Evolutionary conservation across 1,140 invertebrate species (phyloP), one percentile per base, ranked within the genome.

Genomic region (Calliopsis andreniformis): DNA sequence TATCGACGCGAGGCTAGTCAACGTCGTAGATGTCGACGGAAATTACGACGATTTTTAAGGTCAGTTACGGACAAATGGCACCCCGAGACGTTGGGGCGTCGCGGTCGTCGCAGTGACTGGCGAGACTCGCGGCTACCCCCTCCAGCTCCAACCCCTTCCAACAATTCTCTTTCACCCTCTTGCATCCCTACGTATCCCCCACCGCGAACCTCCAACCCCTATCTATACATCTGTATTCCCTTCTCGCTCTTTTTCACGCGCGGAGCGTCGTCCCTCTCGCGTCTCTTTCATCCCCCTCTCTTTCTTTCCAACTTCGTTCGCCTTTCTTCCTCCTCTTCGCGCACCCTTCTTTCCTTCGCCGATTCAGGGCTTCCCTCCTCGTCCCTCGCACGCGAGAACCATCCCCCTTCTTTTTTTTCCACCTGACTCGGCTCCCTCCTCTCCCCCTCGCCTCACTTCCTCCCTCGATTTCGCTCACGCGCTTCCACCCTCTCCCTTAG

Each of bases 101-200:
- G 89, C 90, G 88, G 88, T 87, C 90, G 90, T 91, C 89, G 91
- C 90, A 91, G 89, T 90, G 91, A 92, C 91, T 92, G 91, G 82
- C 88, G 88, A 89, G 86, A 83, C 81, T 89, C 85, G 79, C 83
- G 85, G 76, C 78, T 75, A 79, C 81, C 84, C 84, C 84, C 84
- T 78, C 83, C 71, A 66, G 20, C n/a, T 47, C 43, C 68, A 47
- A 82, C 63, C 80, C 80, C 79, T 68, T 63, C 79, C 68, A 64
- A 39, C 69, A 16, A 43, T 61, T 78, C 82, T 77, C 70, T 76
- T 83, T 69, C 55, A 84, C 77, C 80, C 82, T 71, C 82, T 71
- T 61, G 78, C 87, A 81, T 86, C 87, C 80, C 84, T 77, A n/a
- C 43, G 68, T 16, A 62, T 81, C 80, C 77, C 58, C 63, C 83